Percentiles rank a stretch among this genome's conserved stretches.
phyloP scores from a whole-genome alignment of 2,888 invertebrate genomes.

The Capitulum mitella region DNA sequence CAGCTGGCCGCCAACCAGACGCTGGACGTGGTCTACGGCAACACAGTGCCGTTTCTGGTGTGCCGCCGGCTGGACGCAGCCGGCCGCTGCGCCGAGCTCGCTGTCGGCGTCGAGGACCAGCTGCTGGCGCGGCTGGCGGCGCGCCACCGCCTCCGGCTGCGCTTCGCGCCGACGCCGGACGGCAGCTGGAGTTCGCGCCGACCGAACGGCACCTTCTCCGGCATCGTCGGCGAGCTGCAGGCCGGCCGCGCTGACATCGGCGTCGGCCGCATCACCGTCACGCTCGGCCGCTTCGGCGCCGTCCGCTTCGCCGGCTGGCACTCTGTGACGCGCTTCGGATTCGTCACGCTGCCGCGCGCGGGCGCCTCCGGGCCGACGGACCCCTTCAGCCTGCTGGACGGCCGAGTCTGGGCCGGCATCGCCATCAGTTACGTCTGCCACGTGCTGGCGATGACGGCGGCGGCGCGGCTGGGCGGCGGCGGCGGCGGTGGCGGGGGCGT shows the following conservation, averaged over 20 bases:
- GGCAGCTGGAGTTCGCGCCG: slow-evolving; percentile 1
- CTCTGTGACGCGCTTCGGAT: not conserved
- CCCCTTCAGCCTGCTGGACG: not conserved
- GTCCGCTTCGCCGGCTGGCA: not conserved
- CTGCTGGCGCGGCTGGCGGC: not conserved
- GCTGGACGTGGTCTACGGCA: not conserved
- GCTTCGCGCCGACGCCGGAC: not conserved
- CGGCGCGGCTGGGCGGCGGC: not conserved
- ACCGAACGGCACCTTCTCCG: not conserved
- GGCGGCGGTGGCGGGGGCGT: not conserved
- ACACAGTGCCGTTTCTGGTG: not conserved
- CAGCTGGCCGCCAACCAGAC: not conserved
- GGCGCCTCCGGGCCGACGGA: not conserved
- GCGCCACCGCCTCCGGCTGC: not conserved
- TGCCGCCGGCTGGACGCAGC: not conserved
- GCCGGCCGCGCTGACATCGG: slow-evolving; percentile 7
- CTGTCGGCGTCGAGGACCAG: not conserved
- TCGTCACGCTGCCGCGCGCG: not conserved
- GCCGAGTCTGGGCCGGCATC: not conserved
- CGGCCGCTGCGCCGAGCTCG: not conserved
- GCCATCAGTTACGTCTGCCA: not conserved
- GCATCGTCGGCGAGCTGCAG: slow-evolving; percentile 18
- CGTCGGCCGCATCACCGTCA: slow-evolving; percentile 1
- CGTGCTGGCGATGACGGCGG: not conserved
- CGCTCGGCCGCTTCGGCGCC: not conserved